These are phyloP conservation scores for Florisuga fusca DNA, from an alignment of 2,797 vertebrate genomes.

Conservation along the genomic window DNA sequence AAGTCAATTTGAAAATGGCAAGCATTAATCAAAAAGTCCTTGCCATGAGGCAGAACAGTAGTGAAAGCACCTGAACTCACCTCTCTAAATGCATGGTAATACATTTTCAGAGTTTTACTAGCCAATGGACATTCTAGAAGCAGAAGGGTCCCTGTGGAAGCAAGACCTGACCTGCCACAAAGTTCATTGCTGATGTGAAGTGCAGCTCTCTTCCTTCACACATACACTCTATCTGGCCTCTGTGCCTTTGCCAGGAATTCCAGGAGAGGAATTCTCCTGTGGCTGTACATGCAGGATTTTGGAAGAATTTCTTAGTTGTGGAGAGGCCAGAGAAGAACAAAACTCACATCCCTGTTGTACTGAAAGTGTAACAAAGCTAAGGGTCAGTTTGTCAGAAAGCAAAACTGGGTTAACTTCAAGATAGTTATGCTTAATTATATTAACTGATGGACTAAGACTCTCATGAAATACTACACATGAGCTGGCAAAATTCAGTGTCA, in stretches of 20 bases:
- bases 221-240: not conserved
- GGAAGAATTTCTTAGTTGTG: not conserved
- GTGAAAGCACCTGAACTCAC: not conserved
- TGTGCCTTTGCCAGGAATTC: not conserved
- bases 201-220: not conserved
- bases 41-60: not conserved
- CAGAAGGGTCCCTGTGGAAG: not conserved
- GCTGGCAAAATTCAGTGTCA: not conserved
- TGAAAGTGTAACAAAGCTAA: not conserved
- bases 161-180: not conserved
- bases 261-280: not conserved
- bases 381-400: not conserved
- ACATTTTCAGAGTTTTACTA: not conserved
- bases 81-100: not conserved
- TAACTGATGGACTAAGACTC: not conserved
- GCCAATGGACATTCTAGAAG: not conserved
- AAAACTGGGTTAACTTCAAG: not conserved
- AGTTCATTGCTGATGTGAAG: not conserved
- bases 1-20: not conserved
- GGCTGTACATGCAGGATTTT: not conserved
- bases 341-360: not conserved
- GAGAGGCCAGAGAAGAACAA: not conserved
- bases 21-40: not conserved
- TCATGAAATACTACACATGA: not conserved
- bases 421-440: not conserved